phyloP scores from a whole-genome alignment of 23 tunicate genomes.

The Oikopleura albicans region DNA sequence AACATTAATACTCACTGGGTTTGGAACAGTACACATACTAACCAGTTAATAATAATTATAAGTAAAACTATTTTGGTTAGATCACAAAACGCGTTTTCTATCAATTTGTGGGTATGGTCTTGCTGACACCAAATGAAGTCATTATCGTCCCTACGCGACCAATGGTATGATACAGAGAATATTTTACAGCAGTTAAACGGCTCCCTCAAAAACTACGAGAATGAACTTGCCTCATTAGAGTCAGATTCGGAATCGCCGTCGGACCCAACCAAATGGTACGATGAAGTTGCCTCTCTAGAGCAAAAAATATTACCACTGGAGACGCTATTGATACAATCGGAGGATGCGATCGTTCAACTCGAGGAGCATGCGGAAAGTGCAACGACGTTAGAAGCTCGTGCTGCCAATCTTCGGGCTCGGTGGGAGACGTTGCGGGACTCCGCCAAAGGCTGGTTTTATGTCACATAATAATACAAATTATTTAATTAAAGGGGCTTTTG shows the following conservation, averaged over 20 bases:
- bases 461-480: too few species aligned
- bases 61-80: too few species aligned
- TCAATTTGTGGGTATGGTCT: too few species aligned
- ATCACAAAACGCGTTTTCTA: too few species aligned
- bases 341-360: neutral
- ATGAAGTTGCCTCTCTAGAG: neutral
- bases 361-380: neutral
- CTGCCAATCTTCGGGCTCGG: constrained; percentile 1
- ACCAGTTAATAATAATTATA: too few species aligned
- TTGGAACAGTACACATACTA: too few species aligned
- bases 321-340: neutral
- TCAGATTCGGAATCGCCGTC: neutral
- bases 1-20: too few species aligned
- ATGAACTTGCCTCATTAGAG: neutral
- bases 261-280: neutral
- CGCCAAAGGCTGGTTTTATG: too few species aligned
- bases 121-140: too few species aligned
- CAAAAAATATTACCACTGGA: neutral
- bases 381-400: neutral
- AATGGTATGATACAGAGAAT: neutral
- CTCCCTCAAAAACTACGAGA: neutral
- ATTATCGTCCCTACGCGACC: neutral
- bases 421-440: neutral
- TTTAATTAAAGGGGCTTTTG: too few species aligned
- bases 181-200: neutral